Percentiles rank a stretch among this genome's conserved stretches.
Evolutionary conservation across 2,113 vertebrate genomes (phyloP).

Genomic region (Hemiscyllium ocellatum): DNA sequence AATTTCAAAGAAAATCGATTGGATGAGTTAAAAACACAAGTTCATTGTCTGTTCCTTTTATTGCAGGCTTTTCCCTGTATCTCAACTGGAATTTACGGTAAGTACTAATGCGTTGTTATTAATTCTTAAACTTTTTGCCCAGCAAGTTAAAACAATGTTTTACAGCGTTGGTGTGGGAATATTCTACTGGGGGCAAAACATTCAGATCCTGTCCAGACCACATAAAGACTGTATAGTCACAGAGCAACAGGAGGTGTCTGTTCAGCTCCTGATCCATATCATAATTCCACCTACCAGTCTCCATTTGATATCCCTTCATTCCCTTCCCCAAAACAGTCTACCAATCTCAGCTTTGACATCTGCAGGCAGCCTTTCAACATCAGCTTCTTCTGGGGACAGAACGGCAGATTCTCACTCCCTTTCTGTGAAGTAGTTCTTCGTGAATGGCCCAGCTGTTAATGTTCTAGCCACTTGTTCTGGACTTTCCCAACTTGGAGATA

Average conservation of each 20-base stretch:
- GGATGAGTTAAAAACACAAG: background rate
- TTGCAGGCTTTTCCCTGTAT: conserved; percentile 80
- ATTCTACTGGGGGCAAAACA: background rate
- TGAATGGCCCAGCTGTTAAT: too few species aligned
- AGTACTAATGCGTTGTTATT: conserved; percentile 46
- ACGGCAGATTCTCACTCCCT: too few species aligned
- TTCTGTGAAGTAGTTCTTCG: too few species aligned
- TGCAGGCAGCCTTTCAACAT: too few species aligned
- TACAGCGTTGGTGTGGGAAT: background rate
- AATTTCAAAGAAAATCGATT: background rate
- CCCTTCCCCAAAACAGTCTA: background rate
- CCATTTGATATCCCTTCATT: background rate
- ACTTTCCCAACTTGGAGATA: too few species aligned
- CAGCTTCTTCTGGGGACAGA: too few species aligned
- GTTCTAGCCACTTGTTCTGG: too few species aligned
- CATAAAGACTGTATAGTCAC: background rate
- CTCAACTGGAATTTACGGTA: conserved; percentile 80
- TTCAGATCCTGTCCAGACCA: too few species aligned
- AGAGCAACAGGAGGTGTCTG: background rate
- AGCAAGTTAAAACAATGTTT: background rate
- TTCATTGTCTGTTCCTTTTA: conserved; percentile 35
- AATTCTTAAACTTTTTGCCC: background rate
- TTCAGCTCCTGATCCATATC: too few species aligned
- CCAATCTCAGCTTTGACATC: too few species aligned
- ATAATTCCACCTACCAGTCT: too few species aligned